phyloP scores from a whole-genome alignment of 1,140 invertebrate genomes.

The Meteorus sp. region DNA sequence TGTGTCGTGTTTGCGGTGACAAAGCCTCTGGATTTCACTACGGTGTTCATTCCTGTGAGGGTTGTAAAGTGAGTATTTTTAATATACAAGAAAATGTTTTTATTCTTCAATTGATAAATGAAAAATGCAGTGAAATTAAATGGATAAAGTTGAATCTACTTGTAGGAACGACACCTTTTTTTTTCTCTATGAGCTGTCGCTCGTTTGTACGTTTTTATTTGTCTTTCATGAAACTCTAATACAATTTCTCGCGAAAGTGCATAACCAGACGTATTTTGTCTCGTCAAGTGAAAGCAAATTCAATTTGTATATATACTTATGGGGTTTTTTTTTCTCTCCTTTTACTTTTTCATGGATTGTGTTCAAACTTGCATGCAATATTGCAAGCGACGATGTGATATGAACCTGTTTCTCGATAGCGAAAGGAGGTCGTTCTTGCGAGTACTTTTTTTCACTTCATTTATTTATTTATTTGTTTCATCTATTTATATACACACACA shows the following conservation, averaged over 20 bases:
- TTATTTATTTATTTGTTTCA: background rate
- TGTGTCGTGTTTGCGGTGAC: constrained; percentile 99
- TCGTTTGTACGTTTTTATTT: no score
- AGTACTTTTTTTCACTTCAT: background rate
- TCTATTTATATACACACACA: no score
- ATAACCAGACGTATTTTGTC: background rate
- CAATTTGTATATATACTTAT: background rate
- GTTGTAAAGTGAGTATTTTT: constrained; percentile 88
- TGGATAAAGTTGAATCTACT: no score
- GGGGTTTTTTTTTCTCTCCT: constrained; percentile 16
- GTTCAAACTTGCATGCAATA: no score
- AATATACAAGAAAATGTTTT: background rate
- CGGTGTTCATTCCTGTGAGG: constrained; percentile 98
- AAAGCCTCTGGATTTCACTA: constrained; percentile 99
- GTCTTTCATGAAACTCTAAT: background rate
- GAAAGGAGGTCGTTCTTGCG: constrained; percentile 8
- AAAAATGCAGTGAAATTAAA: no score
- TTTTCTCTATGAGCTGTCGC: no score
- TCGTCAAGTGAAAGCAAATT: constrained; percentile 23
- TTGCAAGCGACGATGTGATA: no score
- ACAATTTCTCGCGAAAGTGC: constrained; percentile 20
- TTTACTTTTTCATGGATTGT: no score
- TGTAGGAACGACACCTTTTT: no score
- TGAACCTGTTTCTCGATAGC: no score
- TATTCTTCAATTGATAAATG: background rate